These are phyloP conservation scores for Altica lythri DNA, from an alignment of 2,888 invertebrate species.

Conservation along the genomic window DNA sequence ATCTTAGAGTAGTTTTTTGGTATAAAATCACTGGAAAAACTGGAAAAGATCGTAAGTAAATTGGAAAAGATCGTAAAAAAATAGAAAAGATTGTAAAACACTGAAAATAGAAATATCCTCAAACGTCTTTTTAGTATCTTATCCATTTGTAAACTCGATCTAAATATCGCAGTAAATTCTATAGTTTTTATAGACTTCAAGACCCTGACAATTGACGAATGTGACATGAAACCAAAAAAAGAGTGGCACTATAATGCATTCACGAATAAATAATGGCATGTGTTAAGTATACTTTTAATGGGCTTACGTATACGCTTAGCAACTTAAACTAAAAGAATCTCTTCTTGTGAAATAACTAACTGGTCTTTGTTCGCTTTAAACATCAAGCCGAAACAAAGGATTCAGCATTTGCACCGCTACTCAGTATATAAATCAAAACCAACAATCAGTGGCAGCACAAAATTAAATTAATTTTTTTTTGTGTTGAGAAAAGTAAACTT, in stretches of 20 bases:
- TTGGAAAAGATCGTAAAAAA: too few relatives aligned
- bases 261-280: slow-evolving; percentile 8
- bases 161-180: not conserved
- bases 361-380: slow-evolving; percentile 9
- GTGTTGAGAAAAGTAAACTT: too few relatives aligned
- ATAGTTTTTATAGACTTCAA: not conserved
- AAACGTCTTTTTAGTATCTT: too few relatives aligned
- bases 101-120: too few relatives aligned
- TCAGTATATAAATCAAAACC: not conserved
- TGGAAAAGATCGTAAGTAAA: too few relatives aligned
- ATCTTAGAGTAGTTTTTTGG: too few relatives aligned
- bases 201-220: not conserved
- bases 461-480: not conserved
- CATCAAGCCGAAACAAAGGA: slow-evolving; percentile 9
- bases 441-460: not conserved
- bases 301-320: slow-evolving; percentile 1
- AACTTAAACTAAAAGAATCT: slow-evolving; percentile 11
- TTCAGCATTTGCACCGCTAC: slow-evolving; percentile 1
- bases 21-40: too few relatives aligned
- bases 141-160: too few relatives aligned
- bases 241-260: slow-evolving; percentile 7
- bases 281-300: slow-evolving; percentile 9
- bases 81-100: too few relatives aligned
- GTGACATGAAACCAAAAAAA: not conserved
- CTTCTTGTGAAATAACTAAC: slow-evolving; percentile 4